A percentile compares a stretch with the other conserved stretches of the same genome.
These are phyloP conservation scores for Cheilosia grossa DNA, from an alignment of 2,888 invertebrate genomes.

Conservation along the genomic window DNA sequence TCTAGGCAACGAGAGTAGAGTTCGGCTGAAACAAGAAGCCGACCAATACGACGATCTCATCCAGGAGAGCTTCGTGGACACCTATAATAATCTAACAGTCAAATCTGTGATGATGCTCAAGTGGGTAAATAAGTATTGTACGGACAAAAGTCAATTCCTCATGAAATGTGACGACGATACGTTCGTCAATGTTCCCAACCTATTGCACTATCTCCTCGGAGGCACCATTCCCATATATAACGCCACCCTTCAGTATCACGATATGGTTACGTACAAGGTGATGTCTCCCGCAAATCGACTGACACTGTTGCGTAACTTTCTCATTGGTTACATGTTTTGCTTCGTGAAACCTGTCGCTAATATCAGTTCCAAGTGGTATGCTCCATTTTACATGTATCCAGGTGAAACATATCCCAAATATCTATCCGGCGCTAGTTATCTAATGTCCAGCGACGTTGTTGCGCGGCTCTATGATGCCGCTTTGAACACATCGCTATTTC, in stretches of 20 bases:
- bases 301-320: constrained; percentile 83
- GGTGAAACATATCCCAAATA: constrained; percentile 90
- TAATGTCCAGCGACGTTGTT: constrained; percentile 88
- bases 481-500: constrained; percentile 88
- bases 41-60: constrained; percentile 89
- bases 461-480: constrained; percentile 87
- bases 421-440: constrained; percentile 92
- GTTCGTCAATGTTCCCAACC: constrained; percentile 90
- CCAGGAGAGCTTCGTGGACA: constrained; percentile 92
- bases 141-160: constrained; percentile 86
- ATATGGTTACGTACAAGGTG: constrained; percentile 78
- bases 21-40: constrained; percentile 87
- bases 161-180: constrained; percentile 95
- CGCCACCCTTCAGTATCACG: constrained; percentile 81
- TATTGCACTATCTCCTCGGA: constrained; percentile 84
- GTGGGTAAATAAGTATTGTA: constrained; percentile 89
- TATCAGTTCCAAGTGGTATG: constrained; percentile 91
- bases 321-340: constrained; percentile 91
- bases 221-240: constrained; percentile 83
- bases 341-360: constrained; percentile 90
- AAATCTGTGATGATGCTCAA: constrained; percentile 94
- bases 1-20: constrained; percentile 85
- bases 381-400: constrained; percentile 90
- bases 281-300: constrained; percentile 79
- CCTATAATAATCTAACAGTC: constrained; percentile 93